Evolutionary conservation across 2,797 vertebrate genomes (phyloP), one percentile per base, ranked within the genome.

Genomic region (Poeciliopsis presidionis): DNA sequence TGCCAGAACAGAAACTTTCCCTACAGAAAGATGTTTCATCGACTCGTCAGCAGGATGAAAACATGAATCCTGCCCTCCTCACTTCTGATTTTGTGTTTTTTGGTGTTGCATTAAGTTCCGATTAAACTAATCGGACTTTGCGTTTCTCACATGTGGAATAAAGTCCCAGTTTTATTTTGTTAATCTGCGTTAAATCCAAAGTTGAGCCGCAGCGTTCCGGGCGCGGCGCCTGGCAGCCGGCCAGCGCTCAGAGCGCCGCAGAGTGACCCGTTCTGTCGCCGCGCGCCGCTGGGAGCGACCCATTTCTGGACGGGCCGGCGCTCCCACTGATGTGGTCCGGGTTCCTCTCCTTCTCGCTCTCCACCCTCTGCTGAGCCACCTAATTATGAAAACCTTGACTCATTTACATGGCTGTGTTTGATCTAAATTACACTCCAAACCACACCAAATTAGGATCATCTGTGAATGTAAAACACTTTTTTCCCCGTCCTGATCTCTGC

Each of bases 351-450:
- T 76, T 75, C 33, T 73, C 77, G 76, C 84, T 88, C 90, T 88
- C 89, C 83, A 78, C 84, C 92, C 90, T 91, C 93, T 94, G 93
- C 93, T 95, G 95, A 97, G 96, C 96, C 97, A 97, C 97, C 97
- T 98, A 97, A 98, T 99, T 99, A 98, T 97, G 97, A 97, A 98
- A 96, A 88, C 95, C 96, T 97, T 97, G 97, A 98, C 97, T 98
- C 97, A 98, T 99, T 98, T 98, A 97, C 97, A 98, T 98, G 97
- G 96, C 96, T 94, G 93, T 94, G 96, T 98, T 99, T 99, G 98
- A 99, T 99, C 97, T 98, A 98, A 98, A 99, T 98, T 98, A 97
- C 96, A 97, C 96, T 98, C 97, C 96, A 97, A 98, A 99, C 97
- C 97, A 95, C 97, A 98, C 97, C 97, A 98, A 99, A 99, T 98